A percentile compares a stretch with the other conserved stretches of the same genome.
phyloP scores from a whole-genome alignment of 2,888 invertebrate species.

The Caradrina kadenii region DNA sequence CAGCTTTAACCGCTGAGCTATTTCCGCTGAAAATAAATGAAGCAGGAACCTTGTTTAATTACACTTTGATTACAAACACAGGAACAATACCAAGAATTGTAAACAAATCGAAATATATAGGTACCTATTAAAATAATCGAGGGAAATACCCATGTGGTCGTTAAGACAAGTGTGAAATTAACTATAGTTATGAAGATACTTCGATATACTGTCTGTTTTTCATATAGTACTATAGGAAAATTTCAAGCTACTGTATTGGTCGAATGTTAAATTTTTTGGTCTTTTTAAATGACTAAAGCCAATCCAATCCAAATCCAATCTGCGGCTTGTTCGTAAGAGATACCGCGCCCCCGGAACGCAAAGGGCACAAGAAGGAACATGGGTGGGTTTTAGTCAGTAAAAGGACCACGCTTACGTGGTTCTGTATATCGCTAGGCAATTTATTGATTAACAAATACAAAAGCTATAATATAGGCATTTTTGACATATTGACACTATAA shows the following conservation, averaged over 20 bases:
- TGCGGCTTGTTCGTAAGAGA: too few species aligned
- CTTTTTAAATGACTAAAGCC: too few species aligned
- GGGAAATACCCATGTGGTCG: constrained; percentile 55
- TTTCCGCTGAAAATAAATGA: background rate
- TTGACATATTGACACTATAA: too few species aligned
- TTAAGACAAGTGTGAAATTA: constrained; percentile 49
- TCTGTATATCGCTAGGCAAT: too few species aligned
- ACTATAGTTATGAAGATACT: constrained; percentile 44
- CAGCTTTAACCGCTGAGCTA: background rate
- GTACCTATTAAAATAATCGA: constrained; percentile 37
- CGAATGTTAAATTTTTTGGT: too few species aligned
- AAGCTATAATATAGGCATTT: too few species aligned
- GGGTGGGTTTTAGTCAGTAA: too few species aligned
- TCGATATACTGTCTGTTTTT: background rate
- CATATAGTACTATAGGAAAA: constrained; percentile 2
- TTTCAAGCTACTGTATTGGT: constrained; percentile 5
- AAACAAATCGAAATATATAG: constrained; percentile 26
- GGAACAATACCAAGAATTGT: constrained; percentile 27
- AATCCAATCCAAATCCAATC: too few species aligned
- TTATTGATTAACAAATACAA: too few species aligned
- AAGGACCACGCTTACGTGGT: too few species aligned
- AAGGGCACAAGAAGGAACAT: too few species aligned
- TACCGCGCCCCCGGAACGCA: too few species aligned
- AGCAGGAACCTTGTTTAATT: constrained; percentile 20
- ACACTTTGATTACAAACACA: constrained; percentile 16